Base-by-base conservation (phyloP, 2,113 vertebrate genomes). In the Coreoperca whiteheadi region DNA sequence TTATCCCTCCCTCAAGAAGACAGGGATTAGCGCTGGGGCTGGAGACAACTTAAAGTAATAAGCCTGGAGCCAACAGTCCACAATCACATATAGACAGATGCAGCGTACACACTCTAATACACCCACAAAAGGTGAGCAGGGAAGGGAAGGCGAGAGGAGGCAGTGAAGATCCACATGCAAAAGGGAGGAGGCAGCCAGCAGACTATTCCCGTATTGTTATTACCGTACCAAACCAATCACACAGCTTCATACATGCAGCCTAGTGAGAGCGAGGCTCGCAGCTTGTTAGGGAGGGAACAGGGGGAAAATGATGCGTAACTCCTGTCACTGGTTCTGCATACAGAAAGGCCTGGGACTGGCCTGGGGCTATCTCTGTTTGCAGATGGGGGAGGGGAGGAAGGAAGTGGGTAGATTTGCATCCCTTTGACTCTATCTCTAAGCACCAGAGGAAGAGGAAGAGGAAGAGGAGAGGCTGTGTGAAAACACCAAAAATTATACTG, bases 251-350 rank as follows among this genome's bases (percentile, higher is more conserved):
- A 68, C 77, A 79, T 77, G 82, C 87, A 81, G 79, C 83, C 89
- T 72, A 34, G 89, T 60, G 89, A 90, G 87, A 83, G 84, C 20
- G 57, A 69, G 82, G 82, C 89, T 89, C 18, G 69, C 79, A 88
- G 93, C 91, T 94, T 92, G 91, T 93, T 92, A 93, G 86, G 86
- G 89, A 90, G 84, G 88, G 89, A 93, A 87, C 88, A 61, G 80
- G 88, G 89, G 80, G 77, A 88, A 85, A 87, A 88, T 77, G 84
- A 87, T 88, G 92, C 81, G 87, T 92, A 92, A 93, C 89, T 93
- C 88, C 94, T 92, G 94, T 93, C 92, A 94, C 89, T 90, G 93
- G 89, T 90, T 93, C 89, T 94, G 91, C 94, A 93, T 93, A 90
- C 93, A 88, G 93, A 94, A 93, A 91, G 90, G 91, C 88, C 91